Conservation (phyloP, 2,113 vertebrate genomes). For the Acanthisitta chloris region DNA sequence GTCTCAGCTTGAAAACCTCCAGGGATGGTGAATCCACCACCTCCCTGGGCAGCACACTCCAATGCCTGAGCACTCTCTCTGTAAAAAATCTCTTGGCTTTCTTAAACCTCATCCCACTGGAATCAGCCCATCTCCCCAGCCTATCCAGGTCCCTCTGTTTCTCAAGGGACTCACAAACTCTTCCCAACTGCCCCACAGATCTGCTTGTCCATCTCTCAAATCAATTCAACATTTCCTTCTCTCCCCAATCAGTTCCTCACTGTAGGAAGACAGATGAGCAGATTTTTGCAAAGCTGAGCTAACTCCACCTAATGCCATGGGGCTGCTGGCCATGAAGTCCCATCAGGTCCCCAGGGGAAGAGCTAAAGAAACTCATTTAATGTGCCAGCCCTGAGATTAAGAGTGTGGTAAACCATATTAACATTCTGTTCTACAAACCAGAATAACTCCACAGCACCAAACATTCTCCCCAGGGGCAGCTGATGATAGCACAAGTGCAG, state of each 20-base stretch:
- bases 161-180: background rate
- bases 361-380: background rate
- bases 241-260: background rate
- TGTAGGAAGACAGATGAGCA: background rate
- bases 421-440: background rate
- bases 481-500: background rate
- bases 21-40: too few relatives aligned
- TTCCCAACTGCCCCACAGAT: background rate
- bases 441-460: background rate
- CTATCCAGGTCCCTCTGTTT: too few relatives aligned
- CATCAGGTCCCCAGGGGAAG: background rate
- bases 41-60: too few relatives aligned
- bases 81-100: too few relatives aligned
- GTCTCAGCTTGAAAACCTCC: too few relatives aligned
- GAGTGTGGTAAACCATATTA: background rate
- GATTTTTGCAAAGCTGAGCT: conserved; percentile 26
- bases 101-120: too few relatives aligned
- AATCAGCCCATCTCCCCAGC: too few relatives aligned
- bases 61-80: too few relatives aligned
- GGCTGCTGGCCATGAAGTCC: background rate
- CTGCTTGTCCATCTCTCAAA: background rate
- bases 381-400: background rate
- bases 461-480: background rate
- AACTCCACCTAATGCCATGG: background rate
- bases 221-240: background rate